Evolutionary conservation across 2,888 invertebrate genomes (phyloP).

Genomic region (Junonia oenone): DNA sequence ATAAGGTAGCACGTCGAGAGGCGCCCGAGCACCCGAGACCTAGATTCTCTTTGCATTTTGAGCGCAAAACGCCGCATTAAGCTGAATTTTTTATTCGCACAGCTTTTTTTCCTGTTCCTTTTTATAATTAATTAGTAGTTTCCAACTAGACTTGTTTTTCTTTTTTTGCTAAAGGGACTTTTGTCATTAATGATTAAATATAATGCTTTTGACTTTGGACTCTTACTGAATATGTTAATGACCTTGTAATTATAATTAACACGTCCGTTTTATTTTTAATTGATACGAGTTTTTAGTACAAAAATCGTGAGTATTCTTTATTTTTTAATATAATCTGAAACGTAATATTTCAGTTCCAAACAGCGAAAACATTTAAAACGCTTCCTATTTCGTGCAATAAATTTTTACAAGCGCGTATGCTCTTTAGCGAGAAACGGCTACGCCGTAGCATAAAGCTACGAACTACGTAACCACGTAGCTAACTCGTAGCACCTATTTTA

Average conservation of each 20-base stretch:
- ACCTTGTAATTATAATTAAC: too few species aligned
- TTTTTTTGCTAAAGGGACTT: neutral
- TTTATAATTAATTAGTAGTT: slow-evolving; percentile 24
- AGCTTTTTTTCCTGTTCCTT: slow-evolving; percentile 20
- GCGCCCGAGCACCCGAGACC: slow-evolving; percentile 23
- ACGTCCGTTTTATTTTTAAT: too few species aligned
- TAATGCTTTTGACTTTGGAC: too few species aligned
- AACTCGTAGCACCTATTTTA: slow-evolving; percentile 29
- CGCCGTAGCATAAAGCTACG: slow-evolving; percentile 30
- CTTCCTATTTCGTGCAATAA: slow-evolving; percentile 32
- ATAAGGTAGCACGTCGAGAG: slow-evolving; percentile 2
- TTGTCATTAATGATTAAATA: neutral
- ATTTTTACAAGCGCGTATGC: slow-evolving; percentile 34
- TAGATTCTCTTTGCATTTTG: slow-evolving; percentile 33
- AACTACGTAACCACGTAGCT: slow-evolving; percentile 31
- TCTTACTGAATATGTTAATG: too few species aligned
- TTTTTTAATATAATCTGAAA: neutral
- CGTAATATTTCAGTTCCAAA: slow-evolving; percentile 10
- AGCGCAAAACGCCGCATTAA: slow-evolving; percentile 24
- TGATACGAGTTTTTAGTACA: neutral
- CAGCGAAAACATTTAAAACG: slow-evolving; percentile 10
- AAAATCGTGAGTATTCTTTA: neutral
- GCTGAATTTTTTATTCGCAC: slow-evolving; percentile 34
- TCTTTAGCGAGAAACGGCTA: slow-evolving; percentile 29
- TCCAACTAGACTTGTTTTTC: slow-evolving; percentile 8